Base-by-base conservation (phyloP, 1,140 invertebrate genomes). In the Ips typographus region DNA sequence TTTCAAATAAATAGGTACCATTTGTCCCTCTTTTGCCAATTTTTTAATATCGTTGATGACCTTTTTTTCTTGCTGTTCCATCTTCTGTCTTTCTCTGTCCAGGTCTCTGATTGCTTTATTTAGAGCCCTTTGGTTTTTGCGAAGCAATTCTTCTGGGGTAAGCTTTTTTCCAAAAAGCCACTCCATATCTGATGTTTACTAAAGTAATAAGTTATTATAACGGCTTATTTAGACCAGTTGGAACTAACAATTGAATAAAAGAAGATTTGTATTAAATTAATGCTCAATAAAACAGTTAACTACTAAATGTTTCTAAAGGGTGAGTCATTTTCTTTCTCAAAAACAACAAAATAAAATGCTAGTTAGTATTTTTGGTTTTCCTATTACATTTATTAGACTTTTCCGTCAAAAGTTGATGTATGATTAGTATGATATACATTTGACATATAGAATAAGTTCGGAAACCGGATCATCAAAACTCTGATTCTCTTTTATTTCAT, bases 21-120 rank as follows among this genome's bases (percentile, higher is more conserved):
- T 99, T 86, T 99, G 98, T 49, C 95, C 95, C 80, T 98, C 93
- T 81, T 99, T 99, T 2, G 98, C 98, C 84, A 99, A 90, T 84
- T 99, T 99, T 82, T 99, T 99, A 68, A 99, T 99, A 80, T 99
- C 98, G 2, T 88, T 88, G 71, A 99, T 99, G 49, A 99, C 91
- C 83, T 99, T 99, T 80, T 99, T 99, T 80, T 99, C 98, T 79
- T 99, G 96, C 73, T 96, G 93, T 81, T 99, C 98, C 95, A 99
- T 98, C 78, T 95, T 92, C 78, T 89, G 85, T 74, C 91, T 89
- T 84, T 99, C 98, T 59, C 96, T 85, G 78, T 99, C 96, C 58
- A 99, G 85, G 82, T 99, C 98, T 56, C 98, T 84, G 92, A 99
- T 98, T 2, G 98, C 97, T 84, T 98, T 98, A 79, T 96, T 99